Evolutionary conservation across 1,140 invertebrate genomes (phyloP), one percentile per base, ranked within the genome.

Genomic region (Zaprionus lachaisei): DNA sequence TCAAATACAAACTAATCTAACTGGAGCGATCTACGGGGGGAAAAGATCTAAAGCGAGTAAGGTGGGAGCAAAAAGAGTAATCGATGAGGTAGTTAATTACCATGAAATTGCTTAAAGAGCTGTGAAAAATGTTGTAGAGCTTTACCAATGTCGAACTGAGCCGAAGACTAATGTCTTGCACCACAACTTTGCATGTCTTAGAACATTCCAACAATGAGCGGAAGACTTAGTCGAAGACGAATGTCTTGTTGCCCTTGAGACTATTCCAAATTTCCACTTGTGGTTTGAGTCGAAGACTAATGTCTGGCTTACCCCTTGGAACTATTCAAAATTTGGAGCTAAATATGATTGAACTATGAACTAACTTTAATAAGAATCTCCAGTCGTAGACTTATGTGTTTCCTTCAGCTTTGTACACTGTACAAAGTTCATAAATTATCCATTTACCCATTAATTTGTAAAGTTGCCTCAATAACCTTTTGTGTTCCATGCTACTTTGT

Each of bases 1-100:
- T 69, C 66, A 51, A 49, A 60, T 37, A 44, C 4, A 61, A 24
- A 9, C 15, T 60, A 37, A 69, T 76, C 73, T 72, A 76, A 65
- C 31, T 76, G 38, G 73, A 68, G 60, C 69, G 61, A 76, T 76
- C 68, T 51, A 7, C 24, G 11, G 38, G 41, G 41, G 41, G 41
- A 7, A 17, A 9, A 47, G 31, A 9, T 11, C 31, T 34, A 11
- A 34, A 34, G 31, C 9, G 31, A 11, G 31, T 11, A 34, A 34
- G 31, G 31, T 11, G 9, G 31, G 9, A 31, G 31, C 11, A 9
- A 55, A 55, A 63, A 6, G n/a, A 51, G 5, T 17, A 47, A 47
- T 47, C 41, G 41, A 47, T 41, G 38, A 41, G 38, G 38, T 41
- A 41, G 15, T 47, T 47, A 17, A 56, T 31, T 56, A 24, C 26